These are phyloP conservation scores for Lepus europaeus DNA, from an alignment of 2,113 vertebrate genomes.

Conservation along the genomic window DNA sequence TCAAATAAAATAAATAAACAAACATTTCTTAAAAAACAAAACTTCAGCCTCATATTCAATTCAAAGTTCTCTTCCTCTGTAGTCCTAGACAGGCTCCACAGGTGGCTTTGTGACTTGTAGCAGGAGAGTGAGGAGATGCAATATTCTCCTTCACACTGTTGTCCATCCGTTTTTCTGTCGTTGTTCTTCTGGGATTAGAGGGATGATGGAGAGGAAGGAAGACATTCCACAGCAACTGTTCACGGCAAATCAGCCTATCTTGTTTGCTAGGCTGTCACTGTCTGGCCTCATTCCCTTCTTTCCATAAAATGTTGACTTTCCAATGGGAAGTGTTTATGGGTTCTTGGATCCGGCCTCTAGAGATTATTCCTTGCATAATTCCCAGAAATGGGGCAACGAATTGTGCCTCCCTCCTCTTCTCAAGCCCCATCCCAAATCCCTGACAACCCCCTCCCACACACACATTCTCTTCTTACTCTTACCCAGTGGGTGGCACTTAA, in stretches of 20 bases:
- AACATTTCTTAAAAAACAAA: too few relatives aligned
- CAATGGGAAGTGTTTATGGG: not conserved
- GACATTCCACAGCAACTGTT: not conserved
- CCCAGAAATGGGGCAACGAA: not conserved
- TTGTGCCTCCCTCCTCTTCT: not conserved
- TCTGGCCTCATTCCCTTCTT: not conserved
- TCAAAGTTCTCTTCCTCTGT: not conserved
- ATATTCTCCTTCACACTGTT: not conserved
- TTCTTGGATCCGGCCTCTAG: not conserved
- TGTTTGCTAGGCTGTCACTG: not conserved
- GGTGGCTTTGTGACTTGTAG: fast-evolving
- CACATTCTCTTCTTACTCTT: not conserved
- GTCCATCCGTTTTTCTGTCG: not conserved
- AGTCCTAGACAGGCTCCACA: not conserved
- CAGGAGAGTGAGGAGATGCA: not conserved
- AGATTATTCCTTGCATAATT: not conserved
- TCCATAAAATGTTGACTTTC: not conserved
- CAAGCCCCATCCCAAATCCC: too few relatives aligned
- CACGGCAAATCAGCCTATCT: not conserved
- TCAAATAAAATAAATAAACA: too few relatives aligned
- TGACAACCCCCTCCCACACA: too few relatives aligned
- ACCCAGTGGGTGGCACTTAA: not conserved
- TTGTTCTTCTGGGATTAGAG: not conserved
- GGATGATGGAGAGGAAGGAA: not conserved
- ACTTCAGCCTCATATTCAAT: not conserved